These are phyloP conservation scores for Invenusta paracnida DNA, from an alignment of 2,888 invertebrate species.

Conservation along the genomic window DNA sequence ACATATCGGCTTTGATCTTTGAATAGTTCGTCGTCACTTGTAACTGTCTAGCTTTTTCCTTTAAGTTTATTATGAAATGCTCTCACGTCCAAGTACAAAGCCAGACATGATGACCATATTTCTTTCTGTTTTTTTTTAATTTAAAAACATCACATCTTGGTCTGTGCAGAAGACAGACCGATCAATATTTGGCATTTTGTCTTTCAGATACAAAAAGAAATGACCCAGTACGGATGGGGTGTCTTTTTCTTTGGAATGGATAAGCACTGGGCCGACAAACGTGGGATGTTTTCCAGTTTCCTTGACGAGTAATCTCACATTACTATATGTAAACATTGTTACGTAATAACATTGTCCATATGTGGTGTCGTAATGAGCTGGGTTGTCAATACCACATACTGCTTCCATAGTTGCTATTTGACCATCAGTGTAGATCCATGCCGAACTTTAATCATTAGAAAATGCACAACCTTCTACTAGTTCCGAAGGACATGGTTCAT, in stretches of 20 bases:
- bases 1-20: neutral
- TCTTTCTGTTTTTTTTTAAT: neutral
- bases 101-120: neutral
- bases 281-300: neutral
- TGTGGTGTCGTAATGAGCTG: neutral
- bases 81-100: too few relatives aligned
- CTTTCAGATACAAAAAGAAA: neutral
- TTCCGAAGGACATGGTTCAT: neutral
- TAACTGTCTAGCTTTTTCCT: neutral
- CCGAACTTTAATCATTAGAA: neutral
- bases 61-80: too few relatives aligned
- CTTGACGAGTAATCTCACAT: neutral
- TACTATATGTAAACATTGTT: neutral
- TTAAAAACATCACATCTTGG: neutral
- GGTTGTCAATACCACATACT: neutral
- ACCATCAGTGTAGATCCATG: neutral
- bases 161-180: neutral
- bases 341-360: neutral
- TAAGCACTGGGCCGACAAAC: neutral
- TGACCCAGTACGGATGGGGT: neutral
- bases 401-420: neutral
- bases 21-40: neutral
- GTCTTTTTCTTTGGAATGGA: neutral
- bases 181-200: neutral
- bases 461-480: neutral